These are phyloP conservation scores for Lepilemur septentrionalis DNA, from an alignment of 2,797 vertebrate species.

Conservation along the genomic window DNA sequence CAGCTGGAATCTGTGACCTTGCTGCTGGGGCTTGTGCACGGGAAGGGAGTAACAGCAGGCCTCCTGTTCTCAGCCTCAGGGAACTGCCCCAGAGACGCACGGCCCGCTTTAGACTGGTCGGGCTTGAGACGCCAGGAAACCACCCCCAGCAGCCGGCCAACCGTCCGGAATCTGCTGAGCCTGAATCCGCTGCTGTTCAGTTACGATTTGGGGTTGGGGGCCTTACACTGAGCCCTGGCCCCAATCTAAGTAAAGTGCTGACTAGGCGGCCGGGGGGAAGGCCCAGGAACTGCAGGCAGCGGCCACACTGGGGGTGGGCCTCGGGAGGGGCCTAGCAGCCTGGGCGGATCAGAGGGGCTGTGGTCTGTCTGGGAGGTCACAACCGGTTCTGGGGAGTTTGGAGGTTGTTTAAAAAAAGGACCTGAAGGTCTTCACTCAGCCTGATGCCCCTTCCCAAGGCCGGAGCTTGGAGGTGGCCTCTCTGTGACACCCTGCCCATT, in stretches of 20 bases:
- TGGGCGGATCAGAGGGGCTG: background rate
- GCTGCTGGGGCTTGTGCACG: background rate
- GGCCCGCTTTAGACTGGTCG: background rate
- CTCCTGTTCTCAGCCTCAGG: background rate
- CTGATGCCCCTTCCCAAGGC: background rate
- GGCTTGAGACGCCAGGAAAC: background rate
- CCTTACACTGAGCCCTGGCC: accelerated
- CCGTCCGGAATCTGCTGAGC: background rate
- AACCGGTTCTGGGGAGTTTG: background rate
- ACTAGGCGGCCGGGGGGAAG: background rate
- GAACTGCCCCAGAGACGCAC: background rate
- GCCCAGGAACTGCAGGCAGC: background rate
- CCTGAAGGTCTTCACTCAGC: background rate
- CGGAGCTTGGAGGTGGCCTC: background rate
- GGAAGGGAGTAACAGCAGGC: background rate
- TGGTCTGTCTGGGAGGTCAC: background rate
- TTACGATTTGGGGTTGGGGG: background rate
- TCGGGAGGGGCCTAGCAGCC: background rate
- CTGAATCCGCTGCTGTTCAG: background rate
- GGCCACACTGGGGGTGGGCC: too few relatives aligned
- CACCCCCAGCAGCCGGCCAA: background rate
- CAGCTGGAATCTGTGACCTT: background rate
- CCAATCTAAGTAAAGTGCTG: background rate
- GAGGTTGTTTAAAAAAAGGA: background rate
- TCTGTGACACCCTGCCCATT: background rate